A percentile compares a stretch with the other conserved stretches of the same genome.
Evolutionary conservation across 2,113 vertebrate genomes (phyloP).

Genomic region (Daubentonia madagascariensis): DNA sequence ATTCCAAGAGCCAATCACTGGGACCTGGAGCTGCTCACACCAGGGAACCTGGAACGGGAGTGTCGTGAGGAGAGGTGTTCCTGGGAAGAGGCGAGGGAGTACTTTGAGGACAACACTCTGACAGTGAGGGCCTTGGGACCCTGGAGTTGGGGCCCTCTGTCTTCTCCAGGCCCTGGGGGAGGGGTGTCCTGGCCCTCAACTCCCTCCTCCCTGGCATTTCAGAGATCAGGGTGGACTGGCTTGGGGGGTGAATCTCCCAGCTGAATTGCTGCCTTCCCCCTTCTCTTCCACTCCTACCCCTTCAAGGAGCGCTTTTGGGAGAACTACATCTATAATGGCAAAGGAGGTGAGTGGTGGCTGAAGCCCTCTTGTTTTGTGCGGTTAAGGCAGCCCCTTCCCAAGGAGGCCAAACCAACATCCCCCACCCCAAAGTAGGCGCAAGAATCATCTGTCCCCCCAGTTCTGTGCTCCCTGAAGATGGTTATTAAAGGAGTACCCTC

Average conservation of each 20-base stretch:
- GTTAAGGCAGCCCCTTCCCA: neutral
- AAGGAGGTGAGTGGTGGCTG: conserved; percentile 75
- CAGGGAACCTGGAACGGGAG: conserved; percentile 90
- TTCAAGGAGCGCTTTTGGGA: conserved; percentile 78
- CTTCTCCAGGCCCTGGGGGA: neutral
- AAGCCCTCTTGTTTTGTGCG: too few relatives aligned
- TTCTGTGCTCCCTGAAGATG: neutral
- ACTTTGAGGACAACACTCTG: conserved; percentile 86
- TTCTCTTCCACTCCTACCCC: neutral
- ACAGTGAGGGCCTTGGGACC: conserved; percentile 78
- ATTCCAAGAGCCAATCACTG: conserved; percentile 83
- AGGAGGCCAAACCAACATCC: neutral
- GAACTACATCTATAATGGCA: conserved; percentile 77
- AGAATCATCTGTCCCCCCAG: neutral
- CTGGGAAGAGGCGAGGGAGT: conserved; percentile 91
- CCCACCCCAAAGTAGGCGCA: too few relatives aligned
- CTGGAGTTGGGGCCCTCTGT: neutral
- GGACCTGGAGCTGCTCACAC: conserved; percentile 84
- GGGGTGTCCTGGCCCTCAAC: neutral
- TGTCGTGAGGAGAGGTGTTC: conserved; percentile 88
- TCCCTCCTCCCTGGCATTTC: neutral
- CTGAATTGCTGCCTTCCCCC: neutral
- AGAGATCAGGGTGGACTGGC: neutral
- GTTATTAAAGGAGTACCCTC: neutral
- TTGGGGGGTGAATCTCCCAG: neutral